phyloP scores from a whole-genome alignment of 2,797 vertebrate genomes.

The Netta rufina region DNA sequence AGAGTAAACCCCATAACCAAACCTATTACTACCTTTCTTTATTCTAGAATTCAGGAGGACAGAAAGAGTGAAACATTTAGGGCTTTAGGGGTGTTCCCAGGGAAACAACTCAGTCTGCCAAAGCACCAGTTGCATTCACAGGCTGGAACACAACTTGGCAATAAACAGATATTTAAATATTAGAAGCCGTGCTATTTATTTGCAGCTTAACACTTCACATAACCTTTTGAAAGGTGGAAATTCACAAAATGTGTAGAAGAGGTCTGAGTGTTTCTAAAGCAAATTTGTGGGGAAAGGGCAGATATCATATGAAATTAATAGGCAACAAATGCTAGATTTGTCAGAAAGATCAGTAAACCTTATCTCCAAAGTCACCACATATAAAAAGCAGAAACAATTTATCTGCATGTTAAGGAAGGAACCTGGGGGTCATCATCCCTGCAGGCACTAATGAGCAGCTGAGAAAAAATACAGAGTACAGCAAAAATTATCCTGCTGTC shows the following conservation, averaged over 20 bases:
- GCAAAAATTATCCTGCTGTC: background rate
- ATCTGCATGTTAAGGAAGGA: background rate
- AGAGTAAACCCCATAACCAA: background rate
- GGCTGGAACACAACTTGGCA: background rate
- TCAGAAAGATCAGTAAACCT: background rate
- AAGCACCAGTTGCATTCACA: background rate
- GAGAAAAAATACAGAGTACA: background rate
- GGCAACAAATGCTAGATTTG: background rate
- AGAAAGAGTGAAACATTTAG: background rate
- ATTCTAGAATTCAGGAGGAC: background rate
- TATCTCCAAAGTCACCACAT: background rate
- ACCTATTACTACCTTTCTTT: background rate
- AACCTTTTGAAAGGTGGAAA: background rate
- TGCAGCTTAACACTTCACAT: background rate
- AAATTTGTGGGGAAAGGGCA: background rate
- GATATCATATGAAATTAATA: background rate
- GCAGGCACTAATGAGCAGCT: background rate
- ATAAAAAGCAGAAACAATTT: background rate
- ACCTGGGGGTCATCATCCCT: background rate
- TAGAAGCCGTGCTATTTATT: background rate
- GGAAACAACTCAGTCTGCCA: background rate
- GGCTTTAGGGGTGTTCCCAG: background rate
- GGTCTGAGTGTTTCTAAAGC: background rate
- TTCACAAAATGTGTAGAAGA: background rate
- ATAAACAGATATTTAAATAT: background rate